These are phyloP conservation scores for Micronycteris hirsuta DNA, from an alignment of 2,113 vertebrate genomes.

Conservation along the genomic window DNA sequence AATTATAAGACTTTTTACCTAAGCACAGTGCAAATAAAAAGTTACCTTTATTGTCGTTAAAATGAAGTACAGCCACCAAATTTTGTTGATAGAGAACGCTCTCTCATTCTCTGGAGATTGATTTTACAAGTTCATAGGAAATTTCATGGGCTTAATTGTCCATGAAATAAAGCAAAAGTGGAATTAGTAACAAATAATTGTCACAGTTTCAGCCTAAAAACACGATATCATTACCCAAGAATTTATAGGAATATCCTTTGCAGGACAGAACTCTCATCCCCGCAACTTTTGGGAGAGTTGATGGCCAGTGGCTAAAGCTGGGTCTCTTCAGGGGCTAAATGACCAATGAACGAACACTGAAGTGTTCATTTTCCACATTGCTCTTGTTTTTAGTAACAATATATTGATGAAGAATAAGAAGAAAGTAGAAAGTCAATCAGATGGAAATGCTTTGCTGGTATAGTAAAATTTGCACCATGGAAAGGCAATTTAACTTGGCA, in stretches of 20 bases:
- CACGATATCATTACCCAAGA: neutral
- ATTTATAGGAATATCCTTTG: neutral
- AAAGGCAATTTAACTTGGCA: neutral
- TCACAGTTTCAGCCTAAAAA: neutral
- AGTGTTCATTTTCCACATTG: conserved; percentile 9
- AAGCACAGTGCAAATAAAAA: neutral
- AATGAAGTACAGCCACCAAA: neutral
- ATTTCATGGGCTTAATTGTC: neutral
- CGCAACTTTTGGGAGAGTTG: neutral
- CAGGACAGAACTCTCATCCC: neutral
- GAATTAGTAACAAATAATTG: neutral
- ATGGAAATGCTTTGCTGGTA: neutral
- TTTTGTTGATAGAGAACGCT: neutral
- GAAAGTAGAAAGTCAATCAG: neutral
- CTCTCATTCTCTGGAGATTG: neutral
- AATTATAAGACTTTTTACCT: neutral
- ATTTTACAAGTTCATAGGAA: neutral
- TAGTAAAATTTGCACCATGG: neutral
- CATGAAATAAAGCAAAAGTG: neutral
- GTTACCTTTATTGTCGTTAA: neutral
- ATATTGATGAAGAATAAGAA: neutral
- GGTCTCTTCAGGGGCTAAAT: neutral
- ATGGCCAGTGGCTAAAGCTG: neutral
- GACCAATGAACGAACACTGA: conserved; percentile 1
- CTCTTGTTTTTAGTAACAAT: conserved; percentile 11